phyloP scores from a whole-genome alignment of 2,113 vertebrate species.

The Takifugu flavidus region DNA sequence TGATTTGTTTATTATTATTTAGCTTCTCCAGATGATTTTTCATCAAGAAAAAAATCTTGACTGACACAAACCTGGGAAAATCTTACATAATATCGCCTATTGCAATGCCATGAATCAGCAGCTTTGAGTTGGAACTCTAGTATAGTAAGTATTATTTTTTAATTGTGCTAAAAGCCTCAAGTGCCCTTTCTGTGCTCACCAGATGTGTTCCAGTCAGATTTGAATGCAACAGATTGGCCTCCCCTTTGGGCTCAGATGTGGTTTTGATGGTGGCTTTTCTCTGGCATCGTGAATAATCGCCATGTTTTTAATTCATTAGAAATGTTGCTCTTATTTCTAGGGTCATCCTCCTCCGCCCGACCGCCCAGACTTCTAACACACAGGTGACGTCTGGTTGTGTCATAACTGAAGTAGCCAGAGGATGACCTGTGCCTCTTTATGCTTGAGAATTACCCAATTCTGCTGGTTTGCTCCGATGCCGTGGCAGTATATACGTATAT shows the following conservation, averaged over 20 bases:
- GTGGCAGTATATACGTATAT: too few relatives aligned
- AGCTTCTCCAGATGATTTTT: too few relatives aligned
- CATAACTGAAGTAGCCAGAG: neutral
- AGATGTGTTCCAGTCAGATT: conserved; percentile 6
- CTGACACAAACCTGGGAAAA: too few relatives aligned
- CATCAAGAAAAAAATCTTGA: too few relatives aligned
- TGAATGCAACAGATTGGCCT: neutral
- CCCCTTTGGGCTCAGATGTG: neutral
- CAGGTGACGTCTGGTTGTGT: neutral
- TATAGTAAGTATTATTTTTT: neutral
- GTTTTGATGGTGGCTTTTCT: neutral
- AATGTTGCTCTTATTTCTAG: neutral
- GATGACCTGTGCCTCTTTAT: too few relatives aligned
- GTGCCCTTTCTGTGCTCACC: conserved; percentile 41
- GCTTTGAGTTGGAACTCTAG: too few relatives aligned
- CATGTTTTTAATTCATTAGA: neutral
- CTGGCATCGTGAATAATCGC: neutral
- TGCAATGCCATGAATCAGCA: too few relatives aligned
- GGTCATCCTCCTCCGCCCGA: neutral
- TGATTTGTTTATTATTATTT: too few relatives aligned
- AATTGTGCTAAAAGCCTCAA: conserved; percentile 48
- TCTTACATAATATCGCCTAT: too few relatives aligned
- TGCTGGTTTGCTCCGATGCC: too few relatives aligned
- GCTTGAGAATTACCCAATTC: too few relatives aligned
- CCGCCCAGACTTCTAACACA: conserved; percentile 2